Evolutionary conservation across 2,888 invertebrate genomes (phyloP), one percentile per base, ranked within the genome.

Genomic region (Octonoba sinensis): DNA sequence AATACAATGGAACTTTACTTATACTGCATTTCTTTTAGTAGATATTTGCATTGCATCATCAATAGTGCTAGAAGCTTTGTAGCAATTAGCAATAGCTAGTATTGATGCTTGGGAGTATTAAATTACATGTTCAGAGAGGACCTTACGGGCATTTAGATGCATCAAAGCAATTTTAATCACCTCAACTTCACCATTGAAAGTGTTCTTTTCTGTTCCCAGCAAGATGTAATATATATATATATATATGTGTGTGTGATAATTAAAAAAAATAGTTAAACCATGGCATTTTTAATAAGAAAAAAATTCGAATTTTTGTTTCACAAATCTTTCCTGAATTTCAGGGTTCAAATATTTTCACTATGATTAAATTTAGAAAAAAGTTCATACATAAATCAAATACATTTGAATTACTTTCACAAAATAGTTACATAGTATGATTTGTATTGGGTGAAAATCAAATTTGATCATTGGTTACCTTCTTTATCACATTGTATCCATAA

Each of bases 401-500:
- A 27, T 27, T 27, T 27, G 6, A 6, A 3, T 27, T 2, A 27
- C 2, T 27, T 27, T 27, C 27, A 27, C 2, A 6, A 27, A 27
- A 27, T 27, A 27, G 27, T 27, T 27, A 27, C 27, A 3, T 6
- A 27, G 27, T 27, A 3, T 3, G 27, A 27, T 27, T 27, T 27
- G 3, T 6, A 27, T 27, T 27, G 2, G 6, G 8, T 36, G 36
- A 36, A 36, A 36, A 36, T 11, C 27, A 27, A 20, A 71, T 76
- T 16, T 57, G 3, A 71, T 71, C 57, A 18, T 18, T 12, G 20
- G 13, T 65, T 85, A 89, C 89, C 88, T 88, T 93, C 93, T 91
- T 93, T 92, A 84, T 95, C 92, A 87, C 95, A 95, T 86, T 93
- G 92, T 8, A 97, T 89, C 96, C 96, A 97, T 56, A 98, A 90